phyloP scores from a whole-genome alignment of 2,888 invertebrate species.

The Netelia fuscicornis region DNA sequence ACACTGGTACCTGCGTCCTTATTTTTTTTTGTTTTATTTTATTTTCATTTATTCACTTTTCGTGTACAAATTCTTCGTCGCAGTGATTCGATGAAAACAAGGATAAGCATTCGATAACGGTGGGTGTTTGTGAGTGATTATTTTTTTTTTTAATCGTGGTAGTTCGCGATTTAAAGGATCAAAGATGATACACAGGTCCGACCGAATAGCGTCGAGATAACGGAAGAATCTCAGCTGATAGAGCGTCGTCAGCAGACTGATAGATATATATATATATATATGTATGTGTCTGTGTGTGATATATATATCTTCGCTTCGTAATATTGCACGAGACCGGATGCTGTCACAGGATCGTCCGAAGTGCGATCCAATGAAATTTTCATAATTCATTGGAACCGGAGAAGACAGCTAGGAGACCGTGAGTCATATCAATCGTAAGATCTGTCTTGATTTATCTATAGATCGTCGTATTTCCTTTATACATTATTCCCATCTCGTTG shows the following conservation, averaged over 20 bases:
- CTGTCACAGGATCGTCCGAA: not conserved
- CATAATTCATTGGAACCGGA: constrained; percentile 27
- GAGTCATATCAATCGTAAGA: not conserved
- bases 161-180: not conserved
- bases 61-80: not conserved
- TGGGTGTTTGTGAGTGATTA: not conserved
- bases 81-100: not conserved
- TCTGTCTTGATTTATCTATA: not conserved
- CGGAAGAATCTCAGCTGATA: not conserved
- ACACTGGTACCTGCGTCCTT: constrained; percentile 4
- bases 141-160: not conserved
- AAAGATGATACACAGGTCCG: not conserved
- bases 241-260: not conserved
- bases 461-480: not conserved
- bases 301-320: not conserved
- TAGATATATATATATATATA: not conserved
- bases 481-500: not conserved
- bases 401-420: constrained; percentile 18
- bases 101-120: not conserved
- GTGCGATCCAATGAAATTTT: constrained; percentile 27
- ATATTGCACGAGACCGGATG: constrained; percentile 11
- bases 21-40: constrained; percentile 14
- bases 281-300: not conserved
- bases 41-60: not conserved
- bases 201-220: not conserved